phyloP scores from a whole-genome alignment of 1,140 invertebrate species.

The Sarcophaga bullata region DNA sequence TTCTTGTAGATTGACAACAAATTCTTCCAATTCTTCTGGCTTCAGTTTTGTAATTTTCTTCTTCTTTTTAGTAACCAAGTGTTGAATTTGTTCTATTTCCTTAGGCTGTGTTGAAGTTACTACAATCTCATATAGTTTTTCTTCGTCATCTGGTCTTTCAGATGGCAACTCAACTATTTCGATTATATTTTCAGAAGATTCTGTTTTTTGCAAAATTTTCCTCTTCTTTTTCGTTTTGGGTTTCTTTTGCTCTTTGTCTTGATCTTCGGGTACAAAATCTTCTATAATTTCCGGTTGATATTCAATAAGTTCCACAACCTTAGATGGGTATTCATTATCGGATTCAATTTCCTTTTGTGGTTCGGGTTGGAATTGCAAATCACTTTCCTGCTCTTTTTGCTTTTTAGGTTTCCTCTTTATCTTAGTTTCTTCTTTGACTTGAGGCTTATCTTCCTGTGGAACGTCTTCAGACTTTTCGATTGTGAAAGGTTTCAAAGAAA shows the following conservation, averaged over 20 bases:
- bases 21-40: slow-evolving; percentile 57
- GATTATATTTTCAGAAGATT: slow-evolving; percentile 62
- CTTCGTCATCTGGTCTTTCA: slow-evolving; percentile 46
- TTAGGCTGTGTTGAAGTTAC: slow-evolving; percentile 21
- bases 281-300: slow-evolving; percentile 47
- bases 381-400: slow-evolving; percentile 38
- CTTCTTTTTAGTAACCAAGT: slow-evolving; percentile 48
- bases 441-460: slow-evolving; percentile 50
- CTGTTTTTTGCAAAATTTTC: slow-evolving; percentile 64
- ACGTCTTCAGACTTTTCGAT: slow-evolving; percentile 50
- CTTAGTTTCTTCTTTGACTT: slow-evolving; percentile 51
- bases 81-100: slow-evolving; percentile 45
- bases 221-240: slow-evolving; percentile 63
- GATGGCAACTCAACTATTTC: slow-evolving; percentile 64
- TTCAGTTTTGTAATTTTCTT: slow-evolving; percentile 58
- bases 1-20: slow-evolving; percentile 52
- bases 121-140: slow-evolving; percentile 50
- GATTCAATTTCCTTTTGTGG: slow-evolving; percentile 42
- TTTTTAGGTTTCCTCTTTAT: slow-evolving; percentile 49
- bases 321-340: slow-evolving; percentile 41
- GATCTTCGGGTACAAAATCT: not conserved
- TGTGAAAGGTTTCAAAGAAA: slow-evolving; percentile 67
- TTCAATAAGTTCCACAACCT: slow-evolving; percentile 52
- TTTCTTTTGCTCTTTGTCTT: slow-evolving; percentile 52
- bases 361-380: slow-evolving; percentile 47